Percentiles rank a stretch among this genome's conserved stretches.
Evolutionary conservation across 1,140 invertebrate genomes (phyloP).

Genomic region (Phymastichus coffea): DNA sequence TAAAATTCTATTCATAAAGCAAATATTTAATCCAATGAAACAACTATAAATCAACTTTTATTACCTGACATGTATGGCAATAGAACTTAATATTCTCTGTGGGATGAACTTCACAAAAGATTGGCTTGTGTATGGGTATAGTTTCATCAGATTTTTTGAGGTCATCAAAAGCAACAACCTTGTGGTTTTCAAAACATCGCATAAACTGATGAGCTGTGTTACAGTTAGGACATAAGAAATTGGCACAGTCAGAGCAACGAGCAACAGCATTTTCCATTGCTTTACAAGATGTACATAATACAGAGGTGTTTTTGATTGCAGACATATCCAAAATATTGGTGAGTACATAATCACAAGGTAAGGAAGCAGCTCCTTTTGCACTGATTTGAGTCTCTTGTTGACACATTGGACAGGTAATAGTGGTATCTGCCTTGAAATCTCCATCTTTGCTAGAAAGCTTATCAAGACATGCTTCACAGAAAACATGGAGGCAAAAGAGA

Average conservation of each 20-base stretch:
- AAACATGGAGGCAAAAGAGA: constrained; percentile 88
- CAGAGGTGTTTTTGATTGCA: constrained; percentile 71
- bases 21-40: no score
- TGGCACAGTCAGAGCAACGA: constrained; percentile 89
- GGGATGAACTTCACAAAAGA: constrained; percentile 75
- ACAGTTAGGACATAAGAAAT: constrained; percentile 89
- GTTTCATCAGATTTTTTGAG: constrained; percentile 75
- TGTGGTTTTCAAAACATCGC: constrained; percentile 91
- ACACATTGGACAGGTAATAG: constrained; percentile 75
- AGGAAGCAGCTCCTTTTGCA: constrained; percentile 69
- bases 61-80: constrained; percentile 78
- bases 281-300: constrained; percentile 85
- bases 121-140: constrained; percentile 77
- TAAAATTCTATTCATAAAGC: no score
- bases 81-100: constrained; percentile 80
- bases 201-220: constrained; percentile 92
- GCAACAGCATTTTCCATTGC: constrained; percentile 88
- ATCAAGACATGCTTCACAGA: constrained; percentile 86
- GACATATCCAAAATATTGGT: constrained; percentile 84
- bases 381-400: constrained; percentile 79
- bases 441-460: constrained; percentile 70
- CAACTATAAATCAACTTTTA: no score
- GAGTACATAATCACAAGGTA: constrained; percentile 81
- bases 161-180: constrained; percentile 85
- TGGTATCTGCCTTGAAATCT: constrained; percentile 59